phyloP scores from a whole-genome alignment of 2,888 invertebrate species.

The Calameuta idolon region DNA sequence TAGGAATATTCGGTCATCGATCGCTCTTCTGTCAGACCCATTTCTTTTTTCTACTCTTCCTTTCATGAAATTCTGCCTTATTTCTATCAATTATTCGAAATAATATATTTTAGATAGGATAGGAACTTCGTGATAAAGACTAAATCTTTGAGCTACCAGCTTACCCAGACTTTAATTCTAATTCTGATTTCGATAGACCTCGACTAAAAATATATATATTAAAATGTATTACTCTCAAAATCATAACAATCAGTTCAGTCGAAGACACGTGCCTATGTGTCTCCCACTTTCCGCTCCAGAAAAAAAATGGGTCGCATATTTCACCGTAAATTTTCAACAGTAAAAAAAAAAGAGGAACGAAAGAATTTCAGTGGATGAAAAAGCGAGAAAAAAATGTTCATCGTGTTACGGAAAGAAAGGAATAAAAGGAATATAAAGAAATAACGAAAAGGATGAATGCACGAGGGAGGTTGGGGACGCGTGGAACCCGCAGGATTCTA shows the following conservation, averaged over 20 bases:
- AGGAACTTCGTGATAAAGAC: too few relatives aligned
- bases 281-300: too few relatives aligned
- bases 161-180: too few relatives aligned
- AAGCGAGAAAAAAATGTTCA: background rate
- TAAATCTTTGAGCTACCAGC: too few relatives aligned
- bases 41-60: background rate
- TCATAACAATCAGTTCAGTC: too few relatives aligned
- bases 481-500: background rate
- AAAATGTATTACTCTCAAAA: too few relatives aligned
- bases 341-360: background rate
- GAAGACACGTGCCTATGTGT: too few relatives aligned
- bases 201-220: too few relatives aligned
- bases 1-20: conserved; percentile 1
- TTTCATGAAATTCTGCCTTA: background rate
- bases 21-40: background rate
- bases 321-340: background rate
- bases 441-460: background rate
- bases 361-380: background rate
- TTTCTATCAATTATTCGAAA: background rate
- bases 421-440: background rate
- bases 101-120: background rate
- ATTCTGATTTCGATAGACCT: too few relatives aligned
- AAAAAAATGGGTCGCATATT: background rate
- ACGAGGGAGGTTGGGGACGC: background rate
- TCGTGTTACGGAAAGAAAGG: background rate